Percentiles rank a stretch among this genome's conserved stretches.
These are phyloP conservation scores for Harpagoxenus sublaevis DNA, from an alignment of 2,888 invertebrate species.

Conservation along the genomic window DNA sequence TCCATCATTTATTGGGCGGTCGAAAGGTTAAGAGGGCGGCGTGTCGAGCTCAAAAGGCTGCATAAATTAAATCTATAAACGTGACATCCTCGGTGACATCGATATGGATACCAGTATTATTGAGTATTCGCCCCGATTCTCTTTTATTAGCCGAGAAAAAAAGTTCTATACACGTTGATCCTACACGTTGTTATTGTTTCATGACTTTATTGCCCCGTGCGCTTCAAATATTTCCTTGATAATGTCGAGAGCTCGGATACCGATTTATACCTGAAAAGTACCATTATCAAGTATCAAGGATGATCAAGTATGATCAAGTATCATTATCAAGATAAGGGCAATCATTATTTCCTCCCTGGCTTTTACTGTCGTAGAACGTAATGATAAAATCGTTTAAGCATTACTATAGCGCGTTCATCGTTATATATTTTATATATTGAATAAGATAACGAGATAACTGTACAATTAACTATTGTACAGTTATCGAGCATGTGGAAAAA, in stretches of 20 bases:
- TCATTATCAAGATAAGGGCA: conserved; percentile 32
- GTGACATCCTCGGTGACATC: too few relatives aligned
- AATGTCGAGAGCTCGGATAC: background rate
- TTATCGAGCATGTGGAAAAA: background rate
- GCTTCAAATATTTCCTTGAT: background rate
- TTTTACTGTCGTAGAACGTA: background rate
- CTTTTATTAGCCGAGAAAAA: conserved; percentile 30
- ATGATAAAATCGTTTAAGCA: conserved; percentile 21
- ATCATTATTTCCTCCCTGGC: conserved; percentile 28
- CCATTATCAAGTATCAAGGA: conserved; percentile 13
- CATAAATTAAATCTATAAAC: conserved; percentile 17
- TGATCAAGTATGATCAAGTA: background rate
- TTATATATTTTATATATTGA: background rate
- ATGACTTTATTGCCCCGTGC: background rate
- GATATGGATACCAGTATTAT: background rate
- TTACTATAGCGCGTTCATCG: background rate
- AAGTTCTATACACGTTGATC: conserved; percentile 8
- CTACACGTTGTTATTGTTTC: conserved; percentile 22
- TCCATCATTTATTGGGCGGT: conserved; percentile 37
- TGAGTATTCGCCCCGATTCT: conserved; percentile 20
- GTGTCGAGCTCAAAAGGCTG: conserved; percentile 63
- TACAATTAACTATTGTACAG: background rate
- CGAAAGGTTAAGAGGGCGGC: conserved; percentile 64
- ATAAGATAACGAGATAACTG: background rate
- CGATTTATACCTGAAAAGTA: conserved; percentile 15